Conservation (phyloP, 1,140 invertebrate species). For the Drosophila sulfurigaster region DNA sequence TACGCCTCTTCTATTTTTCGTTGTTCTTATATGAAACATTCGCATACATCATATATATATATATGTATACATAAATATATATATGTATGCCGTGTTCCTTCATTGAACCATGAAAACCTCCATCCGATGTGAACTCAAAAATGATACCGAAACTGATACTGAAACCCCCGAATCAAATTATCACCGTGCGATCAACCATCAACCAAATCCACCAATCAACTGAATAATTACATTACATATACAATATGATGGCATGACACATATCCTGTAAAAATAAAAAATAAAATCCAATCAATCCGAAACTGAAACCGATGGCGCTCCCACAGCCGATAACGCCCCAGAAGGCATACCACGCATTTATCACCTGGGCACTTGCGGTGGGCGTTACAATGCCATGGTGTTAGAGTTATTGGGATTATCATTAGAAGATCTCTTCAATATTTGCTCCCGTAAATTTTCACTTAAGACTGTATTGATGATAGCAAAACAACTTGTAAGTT, state of each 20-base stretch:
- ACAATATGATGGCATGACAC: slow-evolving; percentile 58
- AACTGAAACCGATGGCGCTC: slow-evolving; percentile 30
- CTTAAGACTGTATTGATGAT: slow-evolving; percentile 93
- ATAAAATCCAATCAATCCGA: slow-evolving; percentile 19
- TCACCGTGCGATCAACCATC: slow-evolving; percentile 37
- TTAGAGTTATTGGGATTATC: slow-evolving; percentile 92
- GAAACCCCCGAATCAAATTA: slow-evolving; percentile 17
- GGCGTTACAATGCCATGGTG: slow-evolving; percentile 92
- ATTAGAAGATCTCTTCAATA: slow-evolving; percentile 92
- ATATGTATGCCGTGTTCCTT: slow-evolving; percentile 62
- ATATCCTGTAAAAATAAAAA: slow-evolving; percentile 38
- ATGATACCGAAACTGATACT: slow-evolving; percentile 38
- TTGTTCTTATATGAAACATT: slow-evolving; percentile 47
- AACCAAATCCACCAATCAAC: slow-evolving; percentile 50
- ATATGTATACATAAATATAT: slow-evolving; percentile 27
- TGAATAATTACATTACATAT: slow-evolving; percentile 56
- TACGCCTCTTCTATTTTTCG: slow-evolving; percentile 52
- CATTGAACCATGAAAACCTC: slow-evolving; percentile 53
- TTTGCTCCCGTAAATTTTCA: slow-evolving; percentile 91
- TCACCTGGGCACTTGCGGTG: slow-evolving; percentile 94
- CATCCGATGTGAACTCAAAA: slow-evolving; percentile 47
- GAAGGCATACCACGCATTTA: slow-evolving; percentile 93
- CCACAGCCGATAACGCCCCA: slow-evolving; percentile 85
- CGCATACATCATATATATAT: slow-evolving; percentile 31
- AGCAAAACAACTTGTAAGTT: slow-evolving; percentile 88